These are phyloP conservation scores for Gymnoscopelus braueri DNA, from an alignment of 2,797 vertebrate genomes.

Conservation along the genomic window DNA sequence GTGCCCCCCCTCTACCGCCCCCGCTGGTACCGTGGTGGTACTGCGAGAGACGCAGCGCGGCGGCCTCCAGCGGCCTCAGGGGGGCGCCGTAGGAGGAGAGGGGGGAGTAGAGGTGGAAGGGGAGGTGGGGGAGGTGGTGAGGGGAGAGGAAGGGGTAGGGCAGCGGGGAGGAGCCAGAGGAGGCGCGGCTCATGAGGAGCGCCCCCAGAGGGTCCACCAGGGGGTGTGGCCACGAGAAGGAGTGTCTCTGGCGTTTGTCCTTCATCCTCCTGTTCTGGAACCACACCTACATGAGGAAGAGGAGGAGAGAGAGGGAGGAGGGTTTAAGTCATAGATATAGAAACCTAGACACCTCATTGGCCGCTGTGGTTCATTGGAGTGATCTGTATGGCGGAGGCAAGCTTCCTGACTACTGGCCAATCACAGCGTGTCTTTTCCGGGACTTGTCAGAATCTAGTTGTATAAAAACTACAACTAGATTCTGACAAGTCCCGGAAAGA, in stretches of 20 bases:
- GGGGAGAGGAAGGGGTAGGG: constrained; percentile 62
- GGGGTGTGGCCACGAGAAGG: constrained; percentile 71
- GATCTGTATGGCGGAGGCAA: not conserved
- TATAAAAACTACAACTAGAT: too few relatives aligned
- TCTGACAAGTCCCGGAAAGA: too few relatives aligned
- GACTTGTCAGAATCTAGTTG: too few relatives aligned
- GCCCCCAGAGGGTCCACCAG: constrained; percentile 71
- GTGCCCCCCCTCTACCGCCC: constrained; percentile 19
- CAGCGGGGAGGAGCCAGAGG: constrained; percentile 40
- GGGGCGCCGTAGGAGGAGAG: constrained; percentile 58
- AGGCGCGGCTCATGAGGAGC: constrained; percentile 70
- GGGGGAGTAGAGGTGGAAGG: constrained; percentile 70
- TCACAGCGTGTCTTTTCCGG: too few relatives aligned
- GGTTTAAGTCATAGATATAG: too few relatives aligned
- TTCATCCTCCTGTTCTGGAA: constrained; percentile 85
- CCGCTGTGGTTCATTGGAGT: too few relatives aligned
- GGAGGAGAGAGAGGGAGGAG: too few relatives aligned
- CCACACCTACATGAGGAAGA: constrained; percentile 63
- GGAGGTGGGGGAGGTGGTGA: constrained; percentile 66
- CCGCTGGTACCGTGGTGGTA: constrained; percentile 65
- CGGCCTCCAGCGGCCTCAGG: constrained; percentile 62
- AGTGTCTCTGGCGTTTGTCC: constrained; percentile 77
- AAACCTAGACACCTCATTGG: too few relatives aligned
- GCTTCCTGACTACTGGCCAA: too few relatives aligned
- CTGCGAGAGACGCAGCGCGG: constrained; percentile 57